Base-by-base conservation (phyloP, 2,888 invertebrate species). In the Clostera curtula region DNA sequence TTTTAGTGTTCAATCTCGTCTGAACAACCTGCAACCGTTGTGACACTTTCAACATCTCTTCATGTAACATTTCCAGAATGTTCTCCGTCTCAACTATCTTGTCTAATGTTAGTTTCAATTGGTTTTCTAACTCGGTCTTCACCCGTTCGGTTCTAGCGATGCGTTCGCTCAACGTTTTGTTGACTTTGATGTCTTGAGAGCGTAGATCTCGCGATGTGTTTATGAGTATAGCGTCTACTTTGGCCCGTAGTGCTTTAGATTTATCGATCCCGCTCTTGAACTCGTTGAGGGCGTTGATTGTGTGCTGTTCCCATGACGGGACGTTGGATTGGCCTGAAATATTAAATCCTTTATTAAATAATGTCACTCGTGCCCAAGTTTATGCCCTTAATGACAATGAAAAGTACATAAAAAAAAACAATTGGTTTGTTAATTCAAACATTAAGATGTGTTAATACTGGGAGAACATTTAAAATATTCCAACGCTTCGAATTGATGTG, bases 241-340 rank as follows among this genome's bases (percentile, higher is more conserved):
- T 89, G 1, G 85, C 85, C 31, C 94, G 74, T n/a, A 96, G 67
- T 14, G 86, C 82, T 29, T 88, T 87, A 0, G 95, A 94, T 27
- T 87, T 87, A 50, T 90, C 89, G 12, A 92, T 85, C 14, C 93
- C 90, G 24, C 86, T 86, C 56, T 94, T 93, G 26, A 90, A 91
- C 46, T 90, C 88, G 3, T 89, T 87, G 24, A 96, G 70, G 9
- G 89, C 89, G 60, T 92, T 91, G 10, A 89, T 86, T 0, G 93
- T 91, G 49, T 91, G 90, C 49, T 91, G 89, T 43, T 94, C 93
- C 92, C 95, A 96, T 16, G 90, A 90, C 45, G 91, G 89, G 1
- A 92, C 90, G 6, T 93, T 89, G 0, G 95, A 93, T 79, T 95
- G 95, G 12, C 93, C 49, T 49, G 9, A 3, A 31, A 40, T 8